Conservation (phyloP, 53 echinoderm and acorn worm species). For the Echinarachnius parma region DNA sequence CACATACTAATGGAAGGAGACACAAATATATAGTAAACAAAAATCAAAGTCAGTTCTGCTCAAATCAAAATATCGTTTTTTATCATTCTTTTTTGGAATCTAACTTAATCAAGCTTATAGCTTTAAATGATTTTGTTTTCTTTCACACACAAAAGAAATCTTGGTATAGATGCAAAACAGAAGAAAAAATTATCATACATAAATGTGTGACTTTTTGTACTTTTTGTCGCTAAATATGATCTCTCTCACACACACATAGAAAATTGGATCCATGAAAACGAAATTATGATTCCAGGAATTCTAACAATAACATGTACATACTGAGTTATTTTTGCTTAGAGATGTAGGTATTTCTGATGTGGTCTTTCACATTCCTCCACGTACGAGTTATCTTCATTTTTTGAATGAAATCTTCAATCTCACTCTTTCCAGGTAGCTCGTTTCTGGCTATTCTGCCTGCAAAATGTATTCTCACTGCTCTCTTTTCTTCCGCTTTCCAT, state of each 20-base stretch:
- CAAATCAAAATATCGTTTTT: background rate
- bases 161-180: too few species aligned
- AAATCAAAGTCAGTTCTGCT: constrained; percentile 2
- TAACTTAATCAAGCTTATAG: constrained; percentile 2
- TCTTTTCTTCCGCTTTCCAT: constrained; percentile 8
- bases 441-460: constrained; percentile 1
- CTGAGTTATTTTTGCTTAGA: constrained; percentile 2
- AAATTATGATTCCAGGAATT: background rate
- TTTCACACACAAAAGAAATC: too few species aligned
- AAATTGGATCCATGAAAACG: constrained; percentile 7
- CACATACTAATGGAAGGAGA: background rate
- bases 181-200: too few species aligned
- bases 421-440: constrained; percentile 7
- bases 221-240: constrained; percentile 2
- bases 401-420: constrained; percentile 11
- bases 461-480: constrained; percentile 12
- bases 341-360: constrained; percentile 11
- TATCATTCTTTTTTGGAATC: too few species aligned
- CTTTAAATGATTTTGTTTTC: too few species aligned
- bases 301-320: background rate
- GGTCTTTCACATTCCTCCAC: constrained; percentile 14
- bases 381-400: constrained; percentile 1
- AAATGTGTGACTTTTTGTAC: too few species aligned
- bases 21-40: constrained; percentile 1
- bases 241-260: background rate